Evolutionary conservation across 2,888 invertebrate genomes (phyloP).

Genomic region (Mycalesis mineus): DNA sequence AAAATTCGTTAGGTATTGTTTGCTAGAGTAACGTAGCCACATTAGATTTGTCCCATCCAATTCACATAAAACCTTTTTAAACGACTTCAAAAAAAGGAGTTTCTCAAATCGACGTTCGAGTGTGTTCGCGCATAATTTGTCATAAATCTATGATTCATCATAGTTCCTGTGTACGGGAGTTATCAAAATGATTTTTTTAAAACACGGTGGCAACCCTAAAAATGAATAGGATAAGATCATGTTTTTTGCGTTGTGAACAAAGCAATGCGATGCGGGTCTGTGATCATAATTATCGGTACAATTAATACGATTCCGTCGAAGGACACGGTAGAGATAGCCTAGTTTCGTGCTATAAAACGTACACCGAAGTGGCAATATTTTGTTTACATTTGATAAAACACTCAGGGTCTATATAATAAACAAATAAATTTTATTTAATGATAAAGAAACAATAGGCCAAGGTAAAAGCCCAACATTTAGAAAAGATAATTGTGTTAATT

Average conservation of each 20-base stretch:
- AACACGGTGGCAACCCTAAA: too few relatives aligned
- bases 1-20: too few relatives aligned
- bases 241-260: background rate
- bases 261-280: conserved; percentile 6
- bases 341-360: conserved; percentile 21
- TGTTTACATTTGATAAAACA: conserved; percentile 27
- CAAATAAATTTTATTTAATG: conserved; percentile 17
- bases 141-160: too few relatives aligned
- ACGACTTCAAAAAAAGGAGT: too few relatives aligned
- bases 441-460: conserved; percentile 21
- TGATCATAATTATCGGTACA: conserved; percentile 17
- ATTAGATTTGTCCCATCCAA: too few relatives aligned
- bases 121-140: too few relatives aligned
- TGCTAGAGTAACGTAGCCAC: too few relatives aligned
- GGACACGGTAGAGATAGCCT: conserved; percentile 22
- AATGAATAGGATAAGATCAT: background rate
- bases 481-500: background rate
- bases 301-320: conserved; percentile 21
- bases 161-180: too few relatives aligned
- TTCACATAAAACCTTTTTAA: too few relatives aligned
- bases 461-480: background rate
- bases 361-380: conserved; percentile 18
- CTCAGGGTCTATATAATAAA: conserved; percentile 14
- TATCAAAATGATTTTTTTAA: too few relatives aligned
- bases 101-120: too few relatives aligned